Percentiles rank a stretch among this genome's conserved stretches.
Conservation (phyloP, 2,888 invertebrate genomes). For the Tiphia femorata region DNA sequence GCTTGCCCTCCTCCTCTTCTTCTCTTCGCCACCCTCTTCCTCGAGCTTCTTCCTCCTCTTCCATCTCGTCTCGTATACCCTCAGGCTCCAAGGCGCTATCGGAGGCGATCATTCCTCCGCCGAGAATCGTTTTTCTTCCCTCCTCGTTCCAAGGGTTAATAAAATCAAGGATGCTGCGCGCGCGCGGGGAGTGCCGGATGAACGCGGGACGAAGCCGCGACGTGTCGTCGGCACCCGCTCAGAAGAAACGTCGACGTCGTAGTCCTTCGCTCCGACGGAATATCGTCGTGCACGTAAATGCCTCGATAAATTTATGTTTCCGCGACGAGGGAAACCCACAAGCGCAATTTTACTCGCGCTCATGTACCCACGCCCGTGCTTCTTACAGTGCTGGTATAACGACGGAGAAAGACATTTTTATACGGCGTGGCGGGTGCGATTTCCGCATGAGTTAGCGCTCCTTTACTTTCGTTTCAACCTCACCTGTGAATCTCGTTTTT, state of each 20-base stretch:
- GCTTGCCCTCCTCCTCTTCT: background rate
- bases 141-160: conserved; percentile 47
- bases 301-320: conserved; percentile 50
- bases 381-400: too few relatives aligned
- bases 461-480: too few relatives aligned
- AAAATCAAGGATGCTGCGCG: conserved; percentile 50
- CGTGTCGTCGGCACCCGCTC: too few relatives aligned
- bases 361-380: too few relatives aligned
- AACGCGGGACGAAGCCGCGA: conserved; percentile 16
- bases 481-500: too few relatives aligned
- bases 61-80: conserved; percentile 3
- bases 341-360: too few relatives aligned
- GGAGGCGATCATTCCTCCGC: background rate
- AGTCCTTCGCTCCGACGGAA: too few relatives aligned
- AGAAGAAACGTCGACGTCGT: conserved; percentile 12
- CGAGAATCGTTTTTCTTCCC: conserved; percentile 54
- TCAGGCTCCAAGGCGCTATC: background rate
- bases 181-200: background rate
- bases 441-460: too few relatives aligned
- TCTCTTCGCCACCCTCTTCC: background rate
- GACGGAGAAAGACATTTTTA: too few relatives aligned
- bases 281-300: conserved; percentile 39
- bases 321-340: too few relatives aligned
- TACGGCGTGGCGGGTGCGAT: too few relatives aligned
- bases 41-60: background rate